Conservation (phyloP, 2,797 vertebrate genomes). For the Phrynocephalus vlangalii region DNA sequence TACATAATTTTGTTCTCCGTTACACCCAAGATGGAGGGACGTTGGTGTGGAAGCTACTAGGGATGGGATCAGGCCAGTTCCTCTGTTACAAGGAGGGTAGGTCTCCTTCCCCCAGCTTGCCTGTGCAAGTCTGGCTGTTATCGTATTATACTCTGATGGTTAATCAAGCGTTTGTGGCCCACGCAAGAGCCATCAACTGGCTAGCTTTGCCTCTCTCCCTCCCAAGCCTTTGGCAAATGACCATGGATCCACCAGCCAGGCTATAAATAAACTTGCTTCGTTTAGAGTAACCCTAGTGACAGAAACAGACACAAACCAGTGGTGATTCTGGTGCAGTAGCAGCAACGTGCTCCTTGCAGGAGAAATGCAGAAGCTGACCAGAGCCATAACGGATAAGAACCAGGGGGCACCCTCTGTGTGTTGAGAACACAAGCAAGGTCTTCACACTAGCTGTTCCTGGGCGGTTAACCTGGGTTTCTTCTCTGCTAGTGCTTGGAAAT, state of each 20-base stretch:
- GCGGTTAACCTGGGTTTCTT: too few species aligned
- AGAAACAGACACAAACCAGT: neutral
- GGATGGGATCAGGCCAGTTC: slow-evolving; percentile 8
- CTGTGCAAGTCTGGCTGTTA: slow-evolving; percentile 71
- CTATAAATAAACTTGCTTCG: slow-evolving; percentile 33
- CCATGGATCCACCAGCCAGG: slow-evolving; percentile 4
- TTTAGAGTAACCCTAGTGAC: slow-evolving; percentile 33
- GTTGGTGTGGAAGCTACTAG: neutral
- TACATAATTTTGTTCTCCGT: too few species aligned
- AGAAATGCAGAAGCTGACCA: neutral
- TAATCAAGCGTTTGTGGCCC: slow-evolving; percentile 58
- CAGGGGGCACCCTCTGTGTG: neutral
- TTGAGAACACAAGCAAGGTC: too few species aligned
- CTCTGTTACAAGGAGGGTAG: slow-evolving; percentile 20
- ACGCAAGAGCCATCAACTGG: slow-evolving; percentile 53
- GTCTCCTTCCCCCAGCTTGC: slow-evolving; percentile 60
- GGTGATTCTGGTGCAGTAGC: neutral
- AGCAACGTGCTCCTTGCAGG: fast-evolving
- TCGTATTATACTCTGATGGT: slow-evolving; percentile 43
- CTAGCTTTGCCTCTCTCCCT: slow-evolving; percentile 19
- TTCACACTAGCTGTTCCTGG: too few species aligned
- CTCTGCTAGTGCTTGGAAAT: too few species aligned
- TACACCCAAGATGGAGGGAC: neutral
- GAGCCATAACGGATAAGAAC: neutral
- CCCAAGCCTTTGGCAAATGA: slow-evolving; percentile 30